These are phyloP conservation scores for Dicaeum eximium DNA, from an alignment of 2,113 vertebrate species.

Conservation along the genomic window DNA sequence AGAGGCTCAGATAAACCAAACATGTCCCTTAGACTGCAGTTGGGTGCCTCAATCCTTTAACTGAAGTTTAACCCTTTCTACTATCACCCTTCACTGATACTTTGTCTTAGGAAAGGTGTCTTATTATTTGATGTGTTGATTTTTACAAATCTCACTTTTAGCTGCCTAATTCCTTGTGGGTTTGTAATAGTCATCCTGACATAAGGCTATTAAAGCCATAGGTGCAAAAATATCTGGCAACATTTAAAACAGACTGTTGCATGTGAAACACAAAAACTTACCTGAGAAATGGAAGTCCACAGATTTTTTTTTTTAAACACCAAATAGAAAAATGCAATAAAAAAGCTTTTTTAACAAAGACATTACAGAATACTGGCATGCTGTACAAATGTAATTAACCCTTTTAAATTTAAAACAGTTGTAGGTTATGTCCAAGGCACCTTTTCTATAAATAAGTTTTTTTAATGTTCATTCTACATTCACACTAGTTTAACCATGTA, in stretches of 20 bases:
- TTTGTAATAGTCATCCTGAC: background rate
- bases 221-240: background rate
- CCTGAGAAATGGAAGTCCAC: slow-evolving; percentile 13
- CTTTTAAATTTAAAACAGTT: background rate
- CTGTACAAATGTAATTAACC: background rate
- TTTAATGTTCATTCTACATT: background rate
- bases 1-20: background rate
- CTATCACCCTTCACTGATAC: background rate
- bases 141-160: background rate
- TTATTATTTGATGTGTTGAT: background rate
- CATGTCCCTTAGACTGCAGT: background rate
- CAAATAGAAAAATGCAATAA: background rate
- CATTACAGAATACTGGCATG: slow-evolving; percentile 28
- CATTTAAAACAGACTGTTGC: background rate
- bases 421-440: slow-evolving; percentile 1
- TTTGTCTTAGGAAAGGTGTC: background rate
- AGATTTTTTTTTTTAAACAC: background rate
- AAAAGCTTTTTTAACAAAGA: background rate
- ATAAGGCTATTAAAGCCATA: background rate
- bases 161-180: background rate
- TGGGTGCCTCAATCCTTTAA: background rate
- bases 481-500: slow-evolving; percentile 1
- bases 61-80: background rate
- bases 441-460: background rate
- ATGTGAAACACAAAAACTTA: background rate